Conservation (phyloP, 2,888 invertebrate species). For the Drosophila pullipes region DNA sequence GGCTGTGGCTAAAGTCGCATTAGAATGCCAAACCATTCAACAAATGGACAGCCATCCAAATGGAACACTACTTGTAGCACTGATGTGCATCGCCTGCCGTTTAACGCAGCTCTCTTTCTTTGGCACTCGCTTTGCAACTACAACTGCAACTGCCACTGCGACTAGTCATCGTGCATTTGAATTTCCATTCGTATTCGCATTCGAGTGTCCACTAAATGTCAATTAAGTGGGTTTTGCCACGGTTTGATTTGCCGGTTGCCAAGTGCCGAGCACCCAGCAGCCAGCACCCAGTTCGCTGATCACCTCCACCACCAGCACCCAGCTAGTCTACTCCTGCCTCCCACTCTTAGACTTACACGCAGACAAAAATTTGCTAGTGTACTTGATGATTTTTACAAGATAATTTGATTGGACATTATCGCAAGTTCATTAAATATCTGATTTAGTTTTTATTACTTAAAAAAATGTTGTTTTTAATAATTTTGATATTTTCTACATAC, state of each 20-base stretch:
- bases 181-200: conserved; percentile 48
- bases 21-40: conserved; percentile 70
- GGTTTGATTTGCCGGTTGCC: conserved; percentile 73
- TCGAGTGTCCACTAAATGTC: conserved; percentile 84
- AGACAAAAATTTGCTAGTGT: not conserved
- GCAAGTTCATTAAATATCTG: not conserved
- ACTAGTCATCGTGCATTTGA: conserved; percentile 51
- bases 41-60: conserved; percentile 64
- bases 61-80: conserved; percentile 70
- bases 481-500: not conserved
- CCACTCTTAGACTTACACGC: conserved; percentile 22
- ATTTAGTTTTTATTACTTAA: not conserved
- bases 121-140: conserved; percentile 52
- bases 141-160: conserved; percentile 15
- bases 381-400: not conserved
- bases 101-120: conserved; percentile 62
- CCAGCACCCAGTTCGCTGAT: conserved; percentile 36
- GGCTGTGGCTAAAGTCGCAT: conserved; percentile 60
- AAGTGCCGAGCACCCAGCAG: conserved; percentile 49
- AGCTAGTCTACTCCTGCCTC: conserved; percentile 1
- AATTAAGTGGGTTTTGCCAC: conserved; percentile 80
- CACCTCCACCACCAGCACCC: conserved; percentile 8
- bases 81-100: conserved; percentile 69
- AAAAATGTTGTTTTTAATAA: not conserved
- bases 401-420: not conserved